Percentiles rank a stretch among this genome's conserved stretches.
Conservation (phyloP, 92 coral and sea anemone species). For the Pocillopora meandrina region DNA sequence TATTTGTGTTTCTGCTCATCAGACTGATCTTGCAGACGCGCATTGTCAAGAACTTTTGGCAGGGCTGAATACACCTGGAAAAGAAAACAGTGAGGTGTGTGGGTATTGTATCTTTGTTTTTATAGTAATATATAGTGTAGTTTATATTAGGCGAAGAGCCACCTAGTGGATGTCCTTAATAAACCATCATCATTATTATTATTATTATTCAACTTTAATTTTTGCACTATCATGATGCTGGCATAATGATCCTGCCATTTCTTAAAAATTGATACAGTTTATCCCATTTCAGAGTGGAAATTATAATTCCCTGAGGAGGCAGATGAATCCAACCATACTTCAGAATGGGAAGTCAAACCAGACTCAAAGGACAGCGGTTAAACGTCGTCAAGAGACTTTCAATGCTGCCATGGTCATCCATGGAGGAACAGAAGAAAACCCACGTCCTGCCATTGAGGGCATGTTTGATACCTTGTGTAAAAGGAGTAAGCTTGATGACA, state of each 20-base stretch:
- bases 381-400: slow-evolving; percentile 49
- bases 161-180: no score
- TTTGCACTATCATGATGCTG: no score
- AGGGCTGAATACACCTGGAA: slow-evolving; percentile 30
- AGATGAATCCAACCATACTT: slow-evolving; percentile 52
- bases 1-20: slow-evolving; percentile 28
- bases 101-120: background rate
- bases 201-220: background rate
- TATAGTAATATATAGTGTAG: no score
- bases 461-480: slow-evolving; percentile 60
- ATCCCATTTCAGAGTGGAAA: slow-evolving; percentile 42
- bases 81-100: slow-evolving; percentile 47
- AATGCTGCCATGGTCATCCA: slow-evolving; percentile 46
- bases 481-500: slow-evolving; percentile 50
- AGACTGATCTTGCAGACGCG: slow-evolving; percentile 35
- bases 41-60: slow-evolving; percentile 51
- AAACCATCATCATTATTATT: background rate
- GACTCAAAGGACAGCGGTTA: slow-evolving; percentile 45
- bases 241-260: no score
- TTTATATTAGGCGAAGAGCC: no score
- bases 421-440: slow-evolving; percentile 32
- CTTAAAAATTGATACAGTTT: slow-evolving; percentile 17
- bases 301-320: slow-evolving; percentile 38
- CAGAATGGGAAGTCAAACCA: slow-evolving; percentile 57
- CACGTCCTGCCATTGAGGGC: slow-evolving; percentile 45